phyloP scores from a whole-genome alignment of 2,113 vertebrate genomes.

The Psilopsiagon aurifrons region DNA sequence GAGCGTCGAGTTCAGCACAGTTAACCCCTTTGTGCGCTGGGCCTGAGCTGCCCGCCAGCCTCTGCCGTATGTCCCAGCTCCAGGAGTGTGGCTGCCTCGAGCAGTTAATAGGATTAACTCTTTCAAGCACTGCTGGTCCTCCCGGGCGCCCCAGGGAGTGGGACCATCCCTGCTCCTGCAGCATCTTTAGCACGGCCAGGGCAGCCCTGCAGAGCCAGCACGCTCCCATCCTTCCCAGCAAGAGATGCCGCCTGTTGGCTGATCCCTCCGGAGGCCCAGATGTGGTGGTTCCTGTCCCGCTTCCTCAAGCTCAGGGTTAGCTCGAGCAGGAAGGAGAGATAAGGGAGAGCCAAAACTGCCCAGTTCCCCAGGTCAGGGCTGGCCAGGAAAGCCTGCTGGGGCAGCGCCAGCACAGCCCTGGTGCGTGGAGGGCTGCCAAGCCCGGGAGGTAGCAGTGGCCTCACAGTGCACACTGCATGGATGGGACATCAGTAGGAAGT shows the following conservation, averaged over 20 bases:
- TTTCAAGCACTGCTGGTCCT: neutral
- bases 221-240: neutral
- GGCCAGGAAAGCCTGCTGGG: neutral
- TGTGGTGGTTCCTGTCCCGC: conserved; percentile 13
- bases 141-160: neutral
- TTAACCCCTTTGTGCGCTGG: conserved; percentile 68
- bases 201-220: neutral
- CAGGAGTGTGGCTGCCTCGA: neutral
- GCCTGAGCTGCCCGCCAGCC: neutral
- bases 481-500: neutral
- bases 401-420: neutral
- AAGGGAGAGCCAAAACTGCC: conserved; percentile 43
- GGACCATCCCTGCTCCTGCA: neutral
- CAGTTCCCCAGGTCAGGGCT: conserved; percentile 1
- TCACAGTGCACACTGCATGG: fast-evolving
- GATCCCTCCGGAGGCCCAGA: neutral
- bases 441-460: neutral
- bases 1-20: neutral
- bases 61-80: neutral
- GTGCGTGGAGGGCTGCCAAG: neutral
- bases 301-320: conserved; percentile 30
- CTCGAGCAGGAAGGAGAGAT: conserved; percentile 43
- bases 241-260: neutral
- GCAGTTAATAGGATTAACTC: neutral
- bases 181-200: fast-evolving